Base-by-base conservation (phyloP, 2,797 vertebrate species). In the Poeciliopsis infans region DNA sequence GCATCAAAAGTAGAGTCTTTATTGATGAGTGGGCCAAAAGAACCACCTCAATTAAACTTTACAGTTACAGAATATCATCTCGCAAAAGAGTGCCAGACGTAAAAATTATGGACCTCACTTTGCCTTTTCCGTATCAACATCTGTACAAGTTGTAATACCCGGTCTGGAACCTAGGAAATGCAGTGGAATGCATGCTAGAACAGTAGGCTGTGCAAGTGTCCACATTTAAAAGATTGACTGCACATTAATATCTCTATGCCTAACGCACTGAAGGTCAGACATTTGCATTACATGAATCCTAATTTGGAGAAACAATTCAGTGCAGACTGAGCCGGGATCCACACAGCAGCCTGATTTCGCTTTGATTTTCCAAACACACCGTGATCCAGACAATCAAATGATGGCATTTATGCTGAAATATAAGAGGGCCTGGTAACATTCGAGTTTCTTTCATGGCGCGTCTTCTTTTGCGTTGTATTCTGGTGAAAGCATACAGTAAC, bases 1-100 rank as follows among this genome's bases (percentile, higher is more conserved):
- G 94, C 95, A 96, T 95, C 95, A 96, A 96, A 96, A 96, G 95
- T 96, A 96, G 94, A 96, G 94, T 95, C 92, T 96, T 96, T 96
- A 96, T 96, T 96, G 95, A 95, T 94, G 94, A 95, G 96, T 95
- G 94, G 94, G 89, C 86, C 94, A 95, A 95, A 61, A 95, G 93
- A 95, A 94, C 94, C 95, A 93, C 94, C 92, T 95, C 95, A 94
- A 94, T 93, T 95, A 93, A 96, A 96, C 96, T 96, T 95, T 96
- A 96, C 95, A 96, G 94, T 94, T 94, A 95, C 92, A 94, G 92
- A 93, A 92, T 90, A 92, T 94, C 90, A 92, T 93, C 91, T 92
- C 72, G 90, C 90, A 74, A 92, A 92, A 83, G 87, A 93, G 92
- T 87, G 90, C 91, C 92, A 90, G 91, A 92, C 83, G 77, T 91